Evolutionary conservation across 2,888 invertebrate genomes (phyloP).

Genomic region (Trichopoda pennipes): DNA sequence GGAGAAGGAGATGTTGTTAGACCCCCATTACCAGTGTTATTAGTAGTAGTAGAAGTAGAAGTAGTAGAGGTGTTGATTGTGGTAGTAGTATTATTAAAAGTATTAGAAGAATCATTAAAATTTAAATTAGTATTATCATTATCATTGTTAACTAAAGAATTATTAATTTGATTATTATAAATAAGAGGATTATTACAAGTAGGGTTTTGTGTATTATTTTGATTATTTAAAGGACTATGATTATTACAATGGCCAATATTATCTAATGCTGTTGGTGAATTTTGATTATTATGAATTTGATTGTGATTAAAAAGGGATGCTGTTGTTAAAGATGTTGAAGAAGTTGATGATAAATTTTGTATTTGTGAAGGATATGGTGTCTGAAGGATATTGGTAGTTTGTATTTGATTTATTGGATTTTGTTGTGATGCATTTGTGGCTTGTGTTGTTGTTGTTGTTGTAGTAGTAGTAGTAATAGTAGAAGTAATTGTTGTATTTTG

Average conservation of each 20-base stretch:
- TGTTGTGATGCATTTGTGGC: constrained; percentile 64
- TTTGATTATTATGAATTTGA: constrained; percentile 63
- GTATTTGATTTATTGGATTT: constrained; percentile 58
- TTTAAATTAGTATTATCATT: constrained; percentile 78
- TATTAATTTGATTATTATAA: constrained; percentile 63
- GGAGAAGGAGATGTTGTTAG: constrained; percentile 48
- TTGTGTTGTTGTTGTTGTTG: constrained; percentile 69
- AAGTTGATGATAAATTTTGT: constrained; percentile 65
- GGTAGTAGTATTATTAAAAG: constrained; percentile 65
- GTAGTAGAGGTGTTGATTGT: constrained; percentile 47
- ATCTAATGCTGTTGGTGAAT: constrained; percentile 67
- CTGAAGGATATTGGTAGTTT: constrained; percentile 70
- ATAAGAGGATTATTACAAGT: constrained; percentile 54
- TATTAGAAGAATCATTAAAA: constrained; percentile 79
- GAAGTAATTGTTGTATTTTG: constrained; percentile 57
- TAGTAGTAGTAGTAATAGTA: constrained; percentile 69
- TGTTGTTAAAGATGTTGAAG: constrained; percentile 59
- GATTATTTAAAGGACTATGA: constrained; percentile 58
- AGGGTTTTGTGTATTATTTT: constrained; percentile 48
- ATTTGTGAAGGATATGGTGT: constrained; percentile 69
- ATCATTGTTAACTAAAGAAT: constrained; percentile 71
- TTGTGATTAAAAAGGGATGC: constrained; percentile 54
- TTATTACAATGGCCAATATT: constrained; percentile 57
- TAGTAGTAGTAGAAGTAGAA: constrained; percentile 53
- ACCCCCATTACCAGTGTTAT: constrained; percentile 63